phyloP scores from a whole-genome alignment of 1,140 invertebrate species.

The Formica selysi region DNA sequence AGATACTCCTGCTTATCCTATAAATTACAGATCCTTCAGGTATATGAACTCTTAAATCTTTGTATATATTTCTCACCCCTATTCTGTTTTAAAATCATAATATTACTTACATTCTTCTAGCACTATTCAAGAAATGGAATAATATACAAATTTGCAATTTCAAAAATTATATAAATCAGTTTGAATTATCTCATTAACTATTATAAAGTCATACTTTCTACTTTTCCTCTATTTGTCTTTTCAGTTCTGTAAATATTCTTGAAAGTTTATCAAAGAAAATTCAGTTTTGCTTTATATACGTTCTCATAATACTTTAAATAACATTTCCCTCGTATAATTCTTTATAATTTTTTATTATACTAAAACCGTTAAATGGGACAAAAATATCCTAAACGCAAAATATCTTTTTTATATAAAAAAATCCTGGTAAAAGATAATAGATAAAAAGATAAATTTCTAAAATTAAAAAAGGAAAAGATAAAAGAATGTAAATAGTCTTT shows the following conservation, averaged over 20 bases:
- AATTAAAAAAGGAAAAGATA: too few species aligned
- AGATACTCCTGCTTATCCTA: neutral
- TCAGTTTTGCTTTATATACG: conserved; percentile 37
- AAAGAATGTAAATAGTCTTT: too few species aligned
- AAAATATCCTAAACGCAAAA: too few species aligned
- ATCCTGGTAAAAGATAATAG: too few species aligned
- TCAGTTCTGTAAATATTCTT: neutral
- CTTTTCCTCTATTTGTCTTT: neutral
- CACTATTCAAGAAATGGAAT: neutral
- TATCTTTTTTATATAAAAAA: too few species aligned
- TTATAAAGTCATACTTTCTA: neutral
- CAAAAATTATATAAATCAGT: neutral
- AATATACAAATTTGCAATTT: conserved; percentile 11
- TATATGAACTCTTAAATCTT: neutral
- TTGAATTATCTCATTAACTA: neutral
- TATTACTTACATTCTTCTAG: neutral
- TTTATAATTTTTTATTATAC: too few species aligned
- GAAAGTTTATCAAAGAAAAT: conserved; percentile 37
- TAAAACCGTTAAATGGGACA: too few species aligned
- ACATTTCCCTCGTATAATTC: too few species aligned
- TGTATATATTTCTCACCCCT: neutral
- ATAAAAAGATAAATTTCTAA: too few species aligned
- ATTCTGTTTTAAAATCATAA: neutral
- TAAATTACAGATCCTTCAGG: neutral
- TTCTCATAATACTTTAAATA: neutral